Base-by-base conservation (phyloP, 2,797 vertebrate species). In the Argentina silus region DNA sequence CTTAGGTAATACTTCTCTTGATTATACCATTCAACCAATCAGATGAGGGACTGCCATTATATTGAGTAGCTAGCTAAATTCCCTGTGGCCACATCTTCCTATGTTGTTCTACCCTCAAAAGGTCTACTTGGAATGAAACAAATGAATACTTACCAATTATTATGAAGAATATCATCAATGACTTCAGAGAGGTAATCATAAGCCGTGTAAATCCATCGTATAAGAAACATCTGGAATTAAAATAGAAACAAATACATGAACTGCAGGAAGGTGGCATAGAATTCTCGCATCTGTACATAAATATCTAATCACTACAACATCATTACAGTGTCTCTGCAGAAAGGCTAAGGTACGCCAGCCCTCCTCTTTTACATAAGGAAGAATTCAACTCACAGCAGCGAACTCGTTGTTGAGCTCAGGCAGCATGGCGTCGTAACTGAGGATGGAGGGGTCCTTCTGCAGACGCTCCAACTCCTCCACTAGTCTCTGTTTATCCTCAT, bases 361-460 rank as follows among this genome's bases (percentile, higher is more conserved):
- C 48, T 55, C 19, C 6, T 55, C 27, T 60, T 53, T 8, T 1
- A 42, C 11, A 61, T 62, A 19, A 7, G 21, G 12, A 44, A 14
- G 63, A 51, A 61, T 17, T 50, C 11, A 69, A 87, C 96, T 83
- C 85, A 99, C 97, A 0, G 97, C 96, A 43, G 97, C 97, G 0
- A 99, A 96, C 84, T 99, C 98, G 0, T 99, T 97, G 0, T 95
- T 96, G 83, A 99, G 89, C 80, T 97, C 96, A 0, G 94, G 92
- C 78, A 99, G 92, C 64, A 95, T 83, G 0, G 95, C 93, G 3
- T 98, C 96, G 0, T 93, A 90, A 10, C 93, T 91, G 42, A 99
- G 96, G 44, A 98, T 88, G 17, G 95, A 91, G 0, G 97, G 95
- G 72, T 98, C 95, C 73, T 92, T 96, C 76, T 95, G 95, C 53